These are phyloP conservation scores for Ophiodon elongatus DNA, from an alignment of 2,113 vertebrate genomes.

Conservation along the genomic window DNA sequence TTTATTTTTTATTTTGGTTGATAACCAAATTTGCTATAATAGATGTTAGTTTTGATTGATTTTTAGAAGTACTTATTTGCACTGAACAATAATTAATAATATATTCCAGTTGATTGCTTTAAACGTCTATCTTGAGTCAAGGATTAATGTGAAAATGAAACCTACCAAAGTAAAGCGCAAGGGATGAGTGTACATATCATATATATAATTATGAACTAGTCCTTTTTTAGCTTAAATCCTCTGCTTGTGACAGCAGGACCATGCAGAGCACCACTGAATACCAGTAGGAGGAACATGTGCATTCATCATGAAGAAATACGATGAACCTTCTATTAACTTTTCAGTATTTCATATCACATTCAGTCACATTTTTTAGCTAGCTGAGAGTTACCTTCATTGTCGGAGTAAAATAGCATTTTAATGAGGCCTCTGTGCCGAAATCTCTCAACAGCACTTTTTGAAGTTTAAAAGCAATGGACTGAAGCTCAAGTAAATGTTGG, in stretches of 20 bases:
- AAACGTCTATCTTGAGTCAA: neutral
- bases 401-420: conserved; percentile 53
- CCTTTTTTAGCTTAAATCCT: too few species aligned
- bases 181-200: too few species aligned
- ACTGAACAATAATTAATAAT: neutral
- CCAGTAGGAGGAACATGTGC: conserved; percentile 16
- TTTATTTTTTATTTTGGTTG: neutral
- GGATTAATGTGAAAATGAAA: too few species aligned
- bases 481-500: conserved; percentile 57
- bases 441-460: conserved; percentile 60
- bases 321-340: conserved; percentile 3
- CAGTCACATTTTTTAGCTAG: neutral
- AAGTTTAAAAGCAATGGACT: conserved; percentile 60
- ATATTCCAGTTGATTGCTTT: neutral
- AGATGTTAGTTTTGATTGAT: neutral
- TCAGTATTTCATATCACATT: neutral
- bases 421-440: conserved; percentile 48
- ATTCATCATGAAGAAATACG: neutral
- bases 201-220: too few species aligned
- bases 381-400: conserved; percentile 34
- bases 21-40: neutral
- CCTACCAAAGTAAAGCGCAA: neutral
- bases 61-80: neutral
- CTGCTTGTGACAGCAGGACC: neutral
- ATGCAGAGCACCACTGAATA: conserved; percentile 33